phyloP scores from a whole-genome alignment of 2,888 invertebrate genomes.

The Cyclophora punctaria region DNA sequence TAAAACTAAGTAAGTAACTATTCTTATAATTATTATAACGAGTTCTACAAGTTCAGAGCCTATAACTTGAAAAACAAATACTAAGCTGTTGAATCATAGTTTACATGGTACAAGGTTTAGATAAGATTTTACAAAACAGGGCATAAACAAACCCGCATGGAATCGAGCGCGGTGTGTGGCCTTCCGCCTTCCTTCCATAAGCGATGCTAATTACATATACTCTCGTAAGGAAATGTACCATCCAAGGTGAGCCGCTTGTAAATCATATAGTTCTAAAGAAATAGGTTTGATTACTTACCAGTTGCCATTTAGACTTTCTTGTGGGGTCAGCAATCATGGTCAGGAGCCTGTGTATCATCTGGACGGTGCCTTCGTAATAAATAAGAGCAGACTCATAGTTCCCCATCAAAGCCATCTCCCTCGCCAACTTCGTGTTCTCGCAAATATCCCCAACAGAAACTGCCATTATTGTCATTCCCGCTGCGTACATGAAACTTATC shows the following conservation, averaged over 20 bases:
- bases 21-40: too few relatives aligned
- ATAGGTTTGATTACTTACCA: slow-evolving; percentile 73
- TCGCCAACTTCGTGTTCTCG: slow-evolving; percentile 95
- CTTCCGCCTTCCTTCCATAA: slow-evolving; percentile 54
- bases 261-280: slow-evolving; percentile 14
- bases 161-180: slow-evolving; percentile 40
- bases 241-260: slow-evolving; percentile 54
- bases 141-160: slow-evolving; percentile 19
- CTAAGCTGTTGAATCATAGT: not conserved
- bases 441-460: slow-evolving; percentile 92
- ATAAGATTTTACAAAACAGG: slow-evolving; percentile 4
- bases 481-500: slow-evolving; percentile 67
- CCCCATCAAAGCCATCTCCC: slow-evolving; percentile 95
- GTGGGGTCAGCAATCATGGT: slow-evolving; percentile 86
- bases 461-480: slow-evolving; percentile 87
- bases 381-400: slow-evolving; percentile 96
- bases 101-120: not conserved
- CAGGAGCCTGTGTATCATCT: slow-evolving; percentile 91
- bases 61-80: not conserved
- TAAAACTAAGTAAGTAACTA: too few relatives aligned
- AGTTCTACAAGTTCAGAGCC: not conserved
- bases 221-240: slow-evolving; percentile 59
- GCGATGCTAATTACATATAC: slow-evolving; percentile 50
- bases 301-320: slow-evolving; percentile 91
- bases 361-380: slow-evolving; percentile 94